A percentile compares a stretch with the other conserved stretches of the same genome.
phyloP scores from a whole-genome alignment of 64 coral and sea anemone genomes.

The Pocillopora damicornis region DNA sequence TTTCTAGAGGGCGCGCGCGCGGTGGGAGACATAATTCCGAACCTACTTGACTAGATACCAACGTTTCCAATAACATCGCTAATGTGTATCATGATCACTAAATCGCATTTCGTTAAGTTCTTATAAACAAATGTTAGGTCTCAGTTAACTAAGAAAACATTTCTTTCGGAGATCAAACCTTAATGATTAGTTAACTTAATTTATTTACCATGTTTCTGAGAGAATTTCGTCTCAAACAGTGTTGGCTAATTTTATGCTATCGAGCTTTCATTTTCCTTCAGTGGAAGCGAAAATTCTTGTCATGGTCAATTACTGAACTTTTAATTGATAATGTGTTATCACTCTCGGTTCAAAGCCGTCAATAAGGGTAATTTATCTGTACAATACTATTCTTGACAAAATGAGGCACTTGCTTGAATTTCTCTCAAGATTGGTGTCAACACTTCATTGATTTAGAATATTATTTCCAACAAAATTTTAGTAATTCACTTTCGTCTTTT shows the following conservation, averaged over 20 bases:
- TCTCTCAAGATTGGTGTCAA: no score
- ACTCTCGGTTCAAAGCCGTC: neutral
- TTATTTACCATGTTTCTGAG: neutral
- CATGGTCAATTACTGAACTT: neutral
- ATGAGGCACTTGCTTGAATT: no score
- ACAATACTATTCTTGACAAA: no score
- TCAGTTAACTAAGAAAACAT: conserved; percentile 5
- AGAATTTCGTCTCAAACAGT: neutral
- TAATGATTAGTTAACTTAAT: neutral
- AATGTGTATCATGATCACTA: neutral
- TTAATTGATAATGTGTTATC: neutral
- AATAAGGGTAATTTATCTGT: no score
- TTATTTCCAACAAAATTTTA: no score
- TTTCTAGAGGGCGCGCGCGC: neutral
- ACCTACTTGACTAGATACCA: neutral
- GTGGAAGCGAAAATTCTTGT: neutral
- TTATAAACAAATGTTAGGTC: neutral
- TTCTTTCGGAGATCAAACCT: neutral
- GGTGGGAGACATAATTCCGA: neutral
- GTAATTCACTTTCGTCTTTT: no score
- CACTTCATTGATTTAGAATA: no score
- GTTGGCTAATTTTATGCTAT: neutral
- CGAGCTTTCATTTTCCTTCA: neutral
- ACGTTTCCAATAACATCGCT: neutral
- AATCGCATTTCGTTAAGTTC: conserved; percentile 5